These are phyloP conservation scores for Zygaena filipendulae DNA, from an alignment of 2,888 invertebrate genomes.

Conservation along the genomic window DNA sequence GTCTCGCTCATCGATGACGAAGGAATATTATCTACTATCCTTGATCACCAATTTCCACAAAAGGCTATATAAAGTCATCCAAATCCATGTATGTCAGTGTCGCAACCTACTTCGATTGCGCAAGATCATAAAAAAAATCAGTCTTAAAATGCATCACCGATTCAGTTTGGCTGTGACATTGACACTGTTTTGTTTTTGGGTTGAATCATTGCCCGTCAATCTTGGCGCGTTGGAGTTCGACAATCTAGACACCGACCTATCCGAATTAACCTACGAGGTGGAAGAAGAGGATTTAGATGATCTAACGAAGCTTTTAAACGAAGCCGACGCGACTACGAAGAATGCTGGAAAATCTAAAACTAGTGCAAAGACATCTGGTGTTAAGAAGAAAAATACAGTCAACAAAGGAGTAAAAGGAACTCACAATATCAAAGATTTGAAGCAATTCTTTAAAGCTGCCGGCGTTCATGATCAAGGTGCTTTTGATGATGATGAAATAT, in stretches of 20 bases:
- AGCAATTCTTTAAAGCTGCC: conserved; percentile 34
- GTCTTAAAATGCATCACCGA: too few relatives aligned
- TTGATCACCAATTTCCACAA: conserved; percentile 38
- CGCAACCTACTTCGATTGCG: conserved; percentile 56
- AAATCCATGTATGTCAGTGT: conserved; percentile 62
- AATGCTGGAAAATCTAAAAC: conserved; percentile 19
- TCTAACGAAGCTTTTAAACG: conserved; percentile 31
- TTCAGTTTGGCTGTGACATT: conserved; percentile 34
- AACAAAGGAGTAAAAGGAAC: conserved; percentile 33
- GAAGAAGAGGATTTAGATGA: conserved; percentile 43
- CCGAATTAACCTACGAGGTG: conserved; percentile 36
- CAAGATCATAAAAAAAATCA: conserved; percentile 34
- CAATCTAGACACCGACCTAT: conserved; percentile 37
- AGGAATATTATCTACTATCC: too few relatives aligned
- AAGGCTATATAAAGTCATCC: conserved; percentile 50
- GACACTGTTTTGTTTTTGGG: conserved; percentile 30
- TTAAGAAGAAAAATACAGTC: conserved; percentile 31
- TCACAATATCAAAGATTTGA: conserved; percentile 36
- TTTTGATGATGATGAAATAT: conserved; percentile 45
- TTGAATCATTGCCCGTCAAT: conserved; percentile 34
- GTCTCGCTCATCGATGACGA: too few relatives aligned
- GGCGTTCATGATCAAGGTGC: conserved; percentile 34
- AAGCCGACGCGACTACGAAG: conserved; percentile 19
- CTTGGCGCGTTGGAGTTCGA: conserved; percentile 35
- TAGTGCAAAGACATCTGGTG: conserved; percentile 28